phyloP scores from a whole-genome alignment of 2,797 vertebrate genomes.

The Cuculus canorus region DNA sequence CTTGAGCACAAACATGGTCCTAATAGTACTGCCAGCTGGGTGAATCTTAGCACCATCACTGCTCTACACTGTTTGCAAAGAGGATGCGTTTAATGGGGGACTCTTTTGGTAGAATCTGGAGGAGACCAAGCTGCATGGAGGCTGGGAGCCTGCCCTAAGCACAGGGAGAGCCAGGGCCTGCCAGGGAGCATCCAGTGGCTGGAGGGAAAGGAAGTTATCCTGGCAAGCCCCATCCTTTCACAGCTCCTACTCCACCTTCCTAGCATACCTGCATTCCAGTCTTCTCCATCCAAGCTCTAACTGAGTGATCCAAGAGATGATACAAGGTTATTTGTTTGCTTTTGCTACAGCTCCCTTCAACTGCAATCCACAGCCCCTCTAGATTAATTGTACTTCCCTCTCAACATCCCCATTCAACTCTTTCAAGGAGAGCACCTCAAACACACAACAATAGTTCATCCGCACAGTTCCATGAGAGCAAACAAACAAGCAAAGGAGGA shows the following conservation, averaged over 20 bases:
- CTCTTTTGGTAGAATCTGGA: not conserved
- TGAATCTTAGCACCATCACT: not conserved
- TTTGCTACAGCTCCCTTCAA: not conserved
- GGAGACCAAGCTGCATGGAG: not conserved
- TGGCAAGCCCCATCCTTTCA: not conserved
- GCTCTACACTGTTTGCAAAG: not conserved
- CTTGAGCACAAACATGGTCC: not conserved
- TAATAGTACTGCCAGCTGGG: fast-evolving
- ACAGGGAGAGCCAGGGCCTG: not conserved
- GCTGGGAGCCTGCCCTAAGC: not conserved
- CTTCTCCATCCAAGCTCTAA: not conserved
- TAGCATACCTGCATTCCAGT: not conserved
- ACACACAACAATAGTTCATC: not conserved
- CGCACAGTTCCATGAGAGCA: not conserved
- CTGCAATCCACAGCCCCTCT: not conserved
- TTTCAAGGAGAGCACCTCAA: conserved; percentile 5
- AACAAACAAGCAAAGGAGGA: not conserved
- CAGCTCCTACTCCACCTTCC: conserved; percentile 8
- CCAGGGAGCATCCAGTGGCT: not conserved
- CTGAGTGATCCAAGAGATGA: not conserved
- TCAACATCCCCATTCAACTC: not conserved
- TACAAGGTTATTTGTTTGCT: conserved; percentile 6
- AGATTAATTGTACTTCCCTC: not conserved
- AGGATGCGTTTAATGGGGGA: not conserved
- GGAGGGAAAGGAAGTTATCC: conserved; percentile 2